A percentile compares a stretch with the other conserved stretches of the same genome.
These are phyloP conservation scores for Melanophora roralis DNA, from an alignment of 2,888 invertebrate genomes.

Conservation along the genomic window DNA sequence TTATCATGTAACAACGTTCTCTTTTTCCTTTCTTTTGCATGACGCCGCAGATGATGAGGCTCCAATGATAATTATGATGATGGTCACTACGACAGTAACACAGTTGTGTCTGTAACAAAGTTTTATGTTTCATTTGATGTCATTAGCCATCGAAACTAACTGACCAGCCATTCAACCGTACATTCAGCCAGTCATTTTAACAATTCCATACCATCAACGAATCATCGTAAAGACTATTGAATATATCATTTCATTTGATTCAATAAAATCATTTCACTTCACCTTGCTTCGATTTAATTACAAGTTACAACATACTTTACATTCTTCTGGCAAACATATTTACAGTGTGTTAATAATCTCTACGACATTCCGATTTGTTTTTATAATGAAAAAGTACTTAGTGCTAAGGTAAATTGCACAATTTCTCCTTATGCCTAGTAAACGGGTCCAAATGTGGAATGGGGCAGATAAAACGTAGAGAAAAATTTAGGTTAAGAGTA, in stretches of 20 bases:
- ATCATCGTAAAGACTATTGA: constrained; percentile 41
- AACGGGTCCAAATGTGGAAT: too few species aligned
- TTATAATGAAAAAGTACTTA: too few species aligned
- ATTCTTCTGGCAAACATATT: too few species aligned
- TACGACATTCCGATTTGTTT: too few species aligned
- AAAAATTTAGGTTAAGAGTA: too few species aligned
- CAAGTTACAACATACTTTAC: too few species aligned
- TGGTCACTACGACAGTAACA: neutral
- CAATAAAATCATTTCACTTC: constrained; percentile 20
- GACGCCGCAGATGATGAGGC: neutral
- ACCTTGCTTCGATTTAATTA: too few species aligned
- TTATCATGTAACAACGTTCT: neutral
- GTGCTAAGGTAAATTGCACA: too few species aligned
- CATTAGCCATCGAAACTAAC: neutral
- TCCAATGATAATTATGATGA: neutral
- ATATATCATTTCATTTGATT: constrained; percentile 2
- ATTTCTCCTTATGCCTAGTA: too few species aligned
- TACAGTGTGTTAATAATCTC: too few species aligned
- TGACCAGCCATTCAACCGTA: constrained; percentile 2
- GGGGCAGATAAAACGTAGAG: too few species aligned
- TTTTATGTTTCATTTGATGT: constrained; percentile 28
- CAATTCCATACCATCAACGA: constrained; percentile 16
- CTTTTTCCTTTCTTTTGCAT: neutral
- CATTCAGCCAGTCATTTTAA: neutral
- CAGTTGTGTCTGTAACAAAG: neutral